Conservation (phyloP, 2,797 vertebrate species). For the Avahi laniger region DNA sequence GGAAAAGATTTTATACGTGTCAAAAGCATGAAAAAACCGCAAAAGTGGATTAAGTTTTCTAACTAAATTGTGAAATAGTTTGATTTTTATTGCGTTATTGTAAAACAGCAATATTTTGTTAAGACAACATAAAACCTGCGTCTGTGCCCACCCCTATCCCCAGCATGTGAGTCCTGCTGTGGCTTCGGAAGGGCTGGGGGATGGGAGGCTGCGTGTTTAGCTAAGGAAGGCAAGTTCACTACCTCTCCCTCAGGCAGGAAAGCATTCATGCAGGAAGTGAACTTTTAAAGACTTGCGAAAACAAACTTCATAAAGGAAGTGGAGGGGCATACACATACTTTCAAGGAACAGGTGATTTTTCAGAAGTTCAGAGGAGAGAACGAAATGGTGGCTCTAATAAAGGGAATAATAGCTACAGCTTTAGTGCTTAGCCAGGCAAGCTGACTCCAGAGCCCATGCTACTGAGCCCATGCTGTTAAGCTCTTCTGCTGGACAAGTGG, state of each 20-base stretch:
- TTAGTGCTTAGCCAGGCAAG: background rate
- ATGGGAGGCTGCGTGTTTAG: background rate
- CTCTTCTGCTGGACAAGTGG: background rate
- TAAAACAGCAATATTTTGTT: background rate
- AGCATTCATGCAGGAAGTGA: constrained; percentile 60
- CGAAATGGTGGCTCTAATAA: background rate
- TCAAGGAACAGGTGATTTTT: constrained; percentile 56
- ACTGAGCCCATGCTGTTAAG: background rate
- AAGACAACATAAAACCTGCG: background rate
- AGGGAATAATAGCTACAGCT: background rate
- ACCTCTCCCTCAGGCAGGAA: constrained; percentile 34
- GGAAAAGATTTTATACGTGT: background rate
- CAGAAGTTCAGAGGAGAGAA: background rate
- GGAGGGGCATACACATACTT: background rate
- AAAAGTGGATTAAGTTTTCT: background rate
- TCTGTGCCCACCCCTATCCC: background rate
- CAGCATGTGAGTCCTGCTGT: background rate
- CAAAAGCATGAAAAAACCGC: background rate
- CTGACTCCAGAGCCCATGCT: background rate
- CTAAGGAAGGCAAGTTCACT: constrained; percentile 29
- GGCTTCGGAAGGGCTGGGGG: background rate
- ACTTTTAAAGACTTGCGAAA: constrained; percentile 64
- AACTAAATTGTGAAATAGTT: background rate
- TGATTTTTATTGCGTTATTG: background rate
- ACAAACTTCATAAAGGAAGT: constrained; percentile 55